Evolutionary conservation across 2,888 invertebrate species (phyloP).

Genomic region (Notodonta dromedarius): DNA sequence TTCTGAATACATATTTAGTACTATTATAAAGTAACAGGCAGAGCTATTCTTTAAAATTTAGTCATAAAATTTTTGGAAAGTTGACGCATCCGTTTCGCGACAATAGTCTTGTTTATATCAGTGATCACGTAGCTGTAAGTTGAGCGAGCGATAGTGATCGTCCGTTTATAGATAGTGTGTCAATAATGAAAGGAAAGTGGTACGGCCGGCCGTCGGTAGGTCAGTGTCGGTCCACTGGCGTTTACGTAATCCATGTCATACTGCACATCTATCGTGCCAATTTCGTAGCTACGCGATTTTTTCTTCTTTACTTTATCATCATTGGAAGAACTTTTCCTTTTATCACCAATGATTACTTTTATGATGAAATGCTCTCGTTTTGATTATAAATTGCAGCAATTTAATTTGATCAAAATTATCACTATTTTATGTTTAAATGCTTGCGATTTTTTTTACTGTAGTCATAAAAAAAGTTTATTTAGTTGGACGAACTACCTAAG

Average conservation of each 20-base stretch:
- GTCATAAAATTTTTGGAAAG: neutral
- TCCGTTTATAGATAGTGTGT: slow-evolving; percentile 75
- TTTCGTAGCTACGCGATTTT: slow-evolving; percentile 41
- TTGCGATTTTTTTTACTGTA: neutral
- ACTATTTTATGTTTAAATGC: neutral
- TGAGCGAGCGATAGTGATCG: slow-evolving; percentile 52
- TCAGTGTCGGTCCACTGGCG: slow-evolving; percentile 73
- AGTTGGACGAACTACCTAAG: neutral
- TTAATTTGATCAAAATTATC: neutral
- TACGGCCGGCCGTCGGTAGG: slow-evolving; percentile 71
- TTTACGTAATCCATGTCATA: slow-evolving; percentile 77
- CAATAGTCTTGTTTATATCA: slow-evolving; percentile 36
- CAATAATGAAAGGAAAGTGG: slow-evolving; percentile 83
- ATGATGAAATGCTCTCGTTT: too few species aligned
- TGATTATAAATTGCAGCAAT: neutral
- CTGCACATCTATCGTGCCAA: slow-evolving; percentile 66
- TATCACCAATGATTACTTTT: neutral
- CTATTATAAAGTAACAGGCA: neutral
- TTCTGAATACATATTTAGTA: neutral
- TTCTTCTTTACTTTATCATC: neutral
- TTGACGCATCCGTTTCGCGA: slow-evolving; percentile 29
- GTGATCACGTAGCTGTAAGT: slow-evolving; percentile 52
- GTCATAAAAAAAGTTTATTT: neutral
- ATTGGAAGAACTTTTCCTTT: neutral
- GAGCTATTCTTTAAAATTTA: neutral